Conservation (phyloP, 1,140 invertebrate species). For the Cotesia glomerata region DNA sequence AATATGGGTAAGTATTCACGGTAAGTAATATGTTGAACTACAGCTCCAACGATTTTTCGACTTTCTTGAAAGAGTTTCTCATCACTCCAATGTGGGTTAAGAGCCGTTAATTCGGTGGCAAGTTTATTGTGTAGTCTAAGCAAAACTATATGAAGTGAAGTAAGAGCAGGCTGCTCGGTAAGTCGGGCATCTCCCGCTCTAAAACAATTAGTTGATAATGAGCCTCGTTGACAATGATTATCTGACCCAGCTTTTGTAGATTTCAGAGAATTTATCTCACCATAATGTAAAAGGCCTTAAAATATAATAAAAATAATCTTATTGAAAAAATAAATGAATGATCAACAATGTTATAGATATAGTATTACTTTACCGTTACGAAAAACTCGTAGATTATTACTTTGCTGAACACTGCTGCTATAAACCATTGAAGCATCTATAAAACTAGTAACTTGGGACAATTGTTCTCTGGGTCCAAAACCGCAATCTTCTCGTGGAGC, state of each 20-base stretch:
- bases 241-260: constrained; percentile 65
- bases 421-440: constrained; percentile 93
- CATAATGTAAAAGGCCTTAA: constrained; percentile 72
- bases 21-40: constrained; percentile 88
- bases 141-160: constrained; percentile 87
- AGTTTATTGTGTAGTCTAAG: constrained; percentile 90
- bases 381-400: constrained; percentile 75
- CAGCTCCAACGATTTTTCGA: constrained; percentile 79
- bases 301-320: neutral
- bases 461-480: constrained; percentile 76
- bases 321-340: neutral
- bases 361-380: constrained; percentile 67
- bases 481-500: constrained; percentile 74
- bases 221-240: constrained; percentile 71
- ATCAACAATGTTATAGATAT: neutral
- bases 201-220: constrained; percentile 73
- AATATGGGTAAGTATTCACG: constrained; percentile 87
- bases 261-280: constrained; percentile 66
- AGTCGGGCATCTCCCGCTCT: constrained; percentile 80
- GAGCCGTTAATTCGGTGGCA: constrained; percentile 73
- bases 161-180: constrained; percentile 86
- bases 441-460: constrained; percentile 84
- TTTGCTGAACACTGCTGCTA: constrained; percentile 80
- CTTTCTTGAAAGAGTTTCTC: constrained; percentile 89
- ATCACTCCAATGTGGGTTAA: constrained; percentile 89